Percentiles rank a stretch among this genome's conserved stretches.
phyloP scores from a whole-genome alignment of 1,140 invertebrate species.

The Helicoverpa zea region DNA sequence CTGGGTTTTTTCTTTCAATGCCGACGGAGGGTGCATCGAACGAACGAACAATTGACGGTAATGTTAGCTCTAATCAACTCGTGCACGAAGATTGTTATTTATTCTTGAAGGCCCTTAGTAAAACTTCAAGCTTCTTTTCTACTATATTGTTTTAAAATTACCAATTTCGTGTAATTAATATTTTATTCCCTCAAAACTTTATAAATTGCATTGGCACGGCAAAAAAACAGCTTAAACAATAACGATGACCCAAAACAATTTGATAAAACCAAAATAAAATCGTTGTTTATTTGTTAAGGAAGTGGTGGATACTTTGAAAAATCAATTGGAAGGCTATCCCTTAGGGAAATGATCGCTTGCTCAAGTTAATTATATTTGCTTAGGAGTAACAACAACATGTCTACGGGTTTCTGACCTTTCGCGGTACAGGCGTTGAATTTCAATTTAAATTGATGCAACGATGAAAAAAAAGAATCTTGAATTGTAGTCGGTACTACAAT shows the following conservation, averaged over 20 bases:
- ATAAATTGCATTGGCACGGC: too few species aligned
- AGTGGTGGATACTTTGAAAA: slow-evolving; percentile 14
- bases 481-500: too few species aligned
- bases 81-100: background rate
- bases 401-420: slow-evolving; percentile 21
- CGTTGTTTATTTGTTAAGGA: slow-evolving; percentile 24
- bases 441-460: background rate
- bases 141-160: too few species aligned
- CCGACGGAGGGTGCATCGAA: background rate
- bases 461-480: too few species aligned
- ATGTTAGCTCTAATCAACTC: background rate
- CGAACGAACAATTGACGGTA: background rate
- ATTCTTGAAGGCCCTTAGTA: too few species aligned
- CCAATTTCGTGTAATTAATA: too few species aligned
- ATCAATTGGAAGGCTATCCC: slow-evolving; percentile 25
- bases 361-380: slow-evolving; percentile 27
- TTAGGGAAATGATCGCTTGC: slow-evolving; percentile 28
- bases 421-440: background rate
- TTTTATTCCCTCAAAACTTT: too few species aligned
- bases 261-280: slow-evolving; percentile 11
- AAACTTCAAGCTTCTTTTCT: too few species aligned
- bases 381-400: slow-evolving; percentile 38
- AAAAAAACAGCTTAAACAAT: background rate
- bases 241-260: background rate
- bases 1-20: slow-evolving; percentile 23